These are phyloP conservation scores for Parnassius apollo DNA, from an alignment of 2,888 invertebrate species.

Conservation along the genomic window DNA sequence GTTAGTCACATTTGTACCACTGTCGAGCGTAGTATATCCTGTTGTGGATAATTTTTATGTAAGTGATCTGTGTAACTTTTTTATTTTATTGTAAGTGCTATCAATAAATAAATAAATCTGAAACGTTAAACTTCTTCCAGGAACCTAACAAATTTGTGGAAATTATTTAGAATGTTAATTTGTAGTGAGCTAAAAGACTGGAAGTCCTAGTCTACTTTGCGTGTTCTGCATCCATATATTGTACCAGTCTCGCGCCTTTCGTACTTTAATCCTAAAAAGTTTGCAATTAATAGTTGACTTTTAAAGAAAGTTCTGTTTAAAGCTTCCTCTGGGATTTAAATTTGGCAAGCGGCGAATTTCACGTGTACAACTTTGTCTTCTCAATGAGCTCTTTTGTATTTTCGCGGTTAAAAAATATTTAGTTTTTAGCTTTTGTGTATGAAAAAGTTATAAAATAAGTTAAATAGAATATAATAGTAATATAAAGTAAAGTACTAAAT, in stretches of 20 bases:
- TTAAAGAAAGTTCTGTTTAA: constrained; percentile 25
- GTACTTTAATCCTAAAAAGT: constrained; percentile 22
- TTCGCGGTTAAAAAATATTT: constrained; percentile 12
- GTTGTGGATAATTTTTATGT: too few species aligned
- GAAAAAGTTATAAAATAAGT: too few species aligned
- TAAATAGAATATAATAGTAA: too few species aligned
- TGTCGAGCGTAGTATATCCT: too few species aligned
- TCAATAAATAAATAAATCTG: too few species aligned
- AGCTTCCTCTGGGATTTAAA: constrained; percentile 20
- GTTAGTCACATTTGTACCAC: too few species aligned
- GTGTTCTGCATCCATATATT: constrained; percentile 15
- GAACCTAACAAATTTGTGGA: not conserved
- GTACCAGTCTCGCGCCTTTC: constrained; percentile 3
- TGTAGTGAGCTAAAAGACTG: constrained; percentile 5
- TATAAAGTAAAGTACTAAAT: not conserved
- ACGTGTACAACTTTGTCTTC: constrained; percentile 12
- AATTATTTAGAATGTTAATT: constrained; percentile 12
- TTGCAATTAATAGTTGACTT: constrained; percentile 25
- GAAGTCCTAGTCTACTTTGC: constrained; percentile 5
- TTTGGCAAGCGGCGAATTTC: constrained; percentile 21
- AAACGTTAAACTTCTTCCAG: too few species aligned
- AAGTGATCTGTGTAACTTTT: too few species aligned
- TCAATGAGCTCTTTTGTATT: constrained; percentile 10
- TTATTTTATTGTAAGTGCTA: too few species aligned
- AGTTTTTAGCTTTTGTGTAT: not conserved